Conservation (phyloP, 2,113 vertebrate genomes). For the Mormoops blainvillei region DNA sequence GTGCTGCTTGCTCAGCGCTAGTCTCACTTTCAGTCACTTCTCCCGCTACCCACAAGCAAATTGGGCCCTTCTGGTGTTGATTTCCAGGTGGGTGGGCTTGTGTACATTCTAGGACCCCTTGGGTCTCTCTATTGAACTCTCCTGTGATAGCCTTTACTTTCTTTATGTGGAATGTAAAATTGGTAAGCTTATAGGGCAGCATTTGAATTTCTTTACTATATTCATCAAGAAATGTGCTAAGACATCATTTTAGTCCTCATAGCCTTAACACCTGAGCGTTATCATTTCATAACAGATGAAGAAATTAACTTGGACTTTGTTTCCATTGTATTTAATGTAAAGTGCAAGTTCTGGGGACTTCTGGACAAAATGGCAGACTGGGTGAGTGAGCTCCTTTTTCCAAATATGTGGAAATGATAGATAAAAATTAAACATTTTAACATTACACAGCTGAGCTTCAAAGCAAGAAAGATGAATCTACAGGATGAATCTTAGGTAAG, state of each 20-base stretch:
- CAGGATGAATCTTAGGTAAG: background rate
- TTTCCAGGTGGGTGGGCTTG: no score
- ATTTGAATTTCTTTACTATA: constrained; percentile 13
- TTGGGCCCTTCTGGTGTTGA: no score
- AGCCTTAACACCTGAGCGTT: background rate
- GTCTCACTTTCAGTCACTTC: no score
- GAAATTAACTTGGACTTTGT: background rate
- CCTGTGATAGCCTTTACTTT: background rate
- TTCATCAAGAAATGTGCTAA: background rate
- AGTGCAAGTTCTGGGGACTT: background rate
- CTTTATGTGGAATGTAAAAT: background rate
- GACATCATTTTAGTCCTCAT: background rate
- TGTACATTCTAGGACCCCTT: no score
- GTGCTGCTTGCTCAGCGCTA: no score
- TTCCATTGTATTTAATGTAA: constrained; percentile 8
- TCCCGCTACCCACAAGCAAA: no score
- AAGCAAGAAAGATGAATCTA: background rate
- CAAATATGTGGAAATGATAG: background rate
- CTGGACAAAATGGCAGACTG: background rate
- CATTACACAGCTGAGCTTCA: background rate
- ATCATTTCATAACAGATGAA: background rate
- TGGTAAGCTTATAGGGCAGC: background rate
- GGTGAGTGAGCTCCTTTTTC: background rate
- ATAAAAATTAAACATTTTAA: constrained; percentile 9
- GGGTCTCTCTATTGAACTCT: no score